Percentiles rank a stretch among this genome's conserved stretches.
Evolutionary conservation across 2,888 invertebrate species (phyloP).

Genomic region (Lasioglossum zephyrum): DNA sequence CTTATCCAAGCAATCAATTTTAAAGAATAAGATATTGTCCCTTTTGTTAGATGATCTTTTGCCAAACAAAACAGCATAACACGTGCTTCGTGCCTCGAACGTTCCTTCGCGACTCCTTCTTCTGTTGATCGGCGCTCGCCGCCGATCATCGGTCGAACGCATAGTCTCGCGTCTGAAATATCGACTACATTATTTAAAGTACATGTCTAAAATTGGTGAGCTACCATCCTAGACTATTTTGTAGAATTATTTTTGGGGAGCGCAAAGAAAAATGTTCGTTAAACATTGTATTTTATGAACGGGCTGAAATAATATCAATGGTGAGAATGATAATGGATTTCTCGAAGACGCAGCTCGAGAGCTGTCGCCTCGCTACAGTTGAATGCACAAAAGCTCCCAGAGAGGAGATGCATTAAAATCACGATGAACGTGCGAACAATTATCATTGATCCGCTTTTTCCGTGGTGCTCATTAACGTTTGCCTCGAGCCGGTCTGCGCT

Average conservation of each 20-base stretch:
- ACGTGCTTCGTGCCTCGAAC: too few relatives aligned
- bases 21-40: too few relatives aligned
- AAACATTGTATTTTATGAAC: not conserved
- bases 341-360: constrained; percentile 27
- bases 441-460: constrained; percentile 25
- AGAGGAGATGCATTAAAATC: constrained; percentile 53
- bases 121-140: too few relatives aligned
- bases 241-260: not conserved
- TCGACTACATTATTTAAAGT: too few relatives aligned
- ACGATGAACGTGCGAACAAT: constrained; percentile 26
- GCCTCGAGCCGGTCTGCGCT: not conserved
- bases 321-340: constrained; percentile 31
- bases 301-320: not conserved
- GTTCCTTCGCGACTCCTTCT: too few relatives aligned
- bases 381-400: not conserved
- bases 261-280: not conserved
- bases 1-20: too few relatives aligned
- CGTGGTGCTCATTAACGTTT: constrained; percentile 33
- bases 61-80: too few relatives aligned
- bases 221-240: not conserved
- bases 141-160: too few relatives aligned
- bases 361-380: constrained; percentile 13
- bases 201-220: not conserved
- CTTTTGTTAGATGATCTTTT: too few relatives aligned
- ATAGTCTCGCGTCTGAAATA: too few relatives aligned